phyloP scores from a whole-genome alignment of 2,797 vertebrate genomes.

The Schizopygopsis pylzovi region DNA sequence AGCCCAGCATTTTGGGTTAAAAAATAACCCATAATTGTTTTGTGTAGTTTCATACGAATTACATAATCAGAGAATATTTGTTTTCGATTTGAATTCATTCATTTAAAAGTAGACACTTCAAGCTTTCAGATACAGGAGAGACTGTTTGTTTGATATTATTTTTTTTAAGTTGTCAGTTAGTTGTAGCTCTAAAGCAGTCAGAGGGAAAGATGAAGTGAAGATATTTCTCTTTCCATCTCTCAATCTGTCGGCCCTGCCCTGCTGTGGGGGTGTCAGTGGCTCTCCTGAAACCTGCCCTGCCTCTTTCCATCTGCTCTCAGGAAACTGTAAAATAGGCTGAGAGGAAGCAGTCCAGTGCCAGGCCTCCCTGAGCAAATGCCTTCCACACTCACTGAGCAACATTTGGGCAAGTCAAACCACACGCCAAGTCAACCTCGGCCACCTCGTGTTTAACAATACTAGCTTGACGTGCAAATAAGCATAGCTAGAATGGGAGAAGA shows the following conservation, averaged over 20 bases:
- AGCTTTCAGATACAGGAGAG: no score
- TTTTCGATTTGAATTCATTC: no score
- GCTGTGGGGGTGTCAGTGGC: conserved; percentile 40
- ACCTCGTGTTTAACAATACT: conserved; percentile 39
- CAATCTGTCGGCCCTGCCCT: conserved; percentile 23
- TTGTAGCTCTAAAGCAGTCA: background rate
- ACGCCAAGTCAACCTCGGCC: conserved; percentile 35
- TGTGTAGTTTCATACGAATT: no score
- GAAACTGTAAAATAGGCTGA: conserved; percentile 52
- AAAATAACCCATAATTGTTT: no score
- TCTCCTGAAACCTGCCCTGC: conserved; percentile 33
- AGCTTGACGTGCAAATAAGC: conserved; percentile 17
- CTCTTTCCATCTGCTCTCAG: conserved; percentile 65
- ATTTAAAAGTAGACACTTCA: no score
- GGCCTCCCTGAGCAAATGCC: conserved; percentile 43
- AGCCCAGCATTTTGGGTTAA: no score
- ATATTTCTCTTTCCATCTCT: conserved; percentile 26
- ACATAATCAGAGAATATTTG: no score
- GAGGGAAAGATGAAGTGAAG: conserved; percentile 34
- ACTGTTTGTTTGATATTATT: no score
- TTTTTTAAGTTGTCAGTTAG: background rate
- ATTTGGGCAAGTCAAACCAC: conserved; percentile 29
- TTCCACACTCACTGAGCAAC: conserved; percentile 43
- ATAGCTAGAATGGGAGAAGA: conserved; percentile 5
- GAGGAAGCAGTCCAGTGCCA: conserved; percentile 46